These are phyloP conservation scores for Lophius piscatorius DNA, from an alignment of 2,113 vertebrate species.

Conservation along the genomic window DNA sequence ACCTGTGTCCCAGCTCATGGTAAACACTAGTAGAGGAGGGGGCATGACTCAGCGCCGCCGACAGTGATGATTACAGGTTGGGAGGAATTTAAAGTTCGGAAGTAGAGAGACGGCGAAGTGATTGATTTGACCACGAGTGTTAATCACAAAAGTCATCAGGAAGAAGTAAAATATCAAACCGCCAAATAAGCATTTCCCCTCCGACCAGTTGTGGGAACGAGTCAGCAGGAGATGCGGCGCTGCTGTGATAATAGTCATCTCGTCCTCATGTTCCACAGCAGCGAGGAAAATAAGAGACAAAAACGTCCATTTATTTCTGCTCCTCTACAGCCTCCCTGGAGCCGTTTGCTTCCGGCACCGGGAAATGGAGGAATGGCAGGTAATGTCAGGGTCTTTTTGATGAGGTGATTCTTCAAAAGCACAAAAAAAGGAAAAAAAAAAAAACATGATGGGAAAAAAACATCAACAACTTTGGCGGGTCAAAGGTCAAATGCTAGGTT, in stretches of 20 bases:
- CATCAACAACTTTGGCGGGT: background rate
- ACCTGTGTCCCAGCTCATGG: slow-evolving; percentile 20
- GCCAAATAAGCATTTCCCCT: background rate
- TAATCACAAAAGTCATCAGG: slow-evolving; percentile 14
- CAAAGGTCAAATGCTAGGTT: background rate
- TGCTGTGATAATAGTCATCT: slow-evolving; percentile 12
- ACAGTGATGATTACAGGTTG: slow-evolving; percentile 49
- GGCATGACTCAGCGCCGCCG: slow-evolving; percentile 20
- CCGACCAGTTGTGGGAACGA: background rate
- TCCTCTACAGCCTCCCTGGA: background rate
- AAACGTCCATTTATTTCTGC: background rate
- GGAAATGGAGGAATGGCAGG: background rate
- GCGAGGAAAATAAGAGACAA: background rate
- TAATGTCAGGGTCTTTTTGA: slow-evolving; percentile 1
- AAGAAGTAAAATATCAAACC: slow-evolving; percentile 16
- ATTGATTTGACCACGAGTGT: background rate
- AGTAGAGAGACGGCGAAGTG: background rate
- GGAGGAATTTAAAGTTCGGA: slow-evolving; percentile 31
- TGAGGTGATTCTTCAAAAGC: background rate
- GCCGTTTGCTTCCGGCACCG: background rate
- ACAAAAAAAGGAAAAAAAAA: background rate
- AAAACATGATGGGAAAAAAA: background rate
- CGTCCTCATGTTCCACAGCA: background rate
- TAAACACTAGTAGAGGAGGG: background rate
- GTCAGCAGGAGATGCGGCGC: background rate